phyloP scores from a whole-genome alignment of 2,113 vertebrate species.

The Heterotilapia buettikoferi region DNA sequence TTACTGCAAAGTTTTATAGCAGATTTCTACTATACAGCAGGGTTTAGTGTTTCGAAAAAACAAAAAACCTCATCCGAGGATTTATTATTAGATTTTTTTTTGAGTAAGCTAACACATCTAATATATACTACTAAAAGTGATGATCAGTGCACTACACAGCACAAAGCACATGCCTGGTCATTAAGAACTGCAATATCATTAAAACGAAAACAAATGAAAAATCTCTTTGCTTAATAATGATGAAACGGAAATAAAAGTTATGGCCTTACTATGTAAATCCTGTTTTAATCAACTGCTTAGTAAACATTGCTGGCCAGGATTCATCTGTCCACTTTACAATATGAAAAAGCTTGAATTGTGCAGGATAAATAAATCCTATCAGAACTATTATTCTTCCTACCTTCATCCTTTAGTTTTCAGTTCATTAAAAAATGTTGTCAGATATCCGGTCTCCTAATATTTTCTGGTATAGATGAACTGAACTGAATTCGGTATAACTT shows the following conservation, averaged over 20 bases:
- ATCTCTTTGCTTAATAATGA: background rate
- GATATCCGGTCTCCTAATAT: background rate
- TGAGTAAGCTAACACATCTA: background rate
- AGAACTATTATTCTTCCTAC: background rate
- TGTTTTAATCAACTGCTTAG: background rate
- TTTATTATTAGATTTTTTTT: background rate
- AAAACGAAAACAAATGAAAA: background rate
- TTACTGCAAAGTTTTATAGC: background rate
- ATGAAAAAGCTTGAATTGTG: background rate
- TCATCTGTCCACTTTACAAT: background rate
- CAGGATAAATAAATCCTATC: background rate
- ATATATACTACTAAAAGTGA: background rate
- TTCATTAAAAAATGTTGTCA: background rate
- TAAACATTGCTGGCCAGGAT: background rate
- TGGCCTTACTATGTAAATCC: background rate
- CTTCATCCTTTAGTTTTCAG: background rate
- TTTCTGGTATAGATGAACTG: background rate
- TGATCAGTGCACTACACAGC: background rate
- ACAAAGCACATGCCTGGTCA: background rate
- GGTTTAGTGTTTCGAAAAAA: background rate
- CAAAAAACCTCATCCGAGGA: background rate
- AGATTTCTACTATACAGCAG: background rate
- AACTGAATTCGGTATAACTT: background rate
- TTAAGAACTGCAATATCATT: background rate
- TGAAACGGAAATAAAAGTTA: background rate